A percentile compares a stretch with the other conserved stretches of the same genome.
Evolutionary conservation across 2,113 vertebrate species (phyloP).

Genomic region (Ailuropoda melanoleuca): DNA sequence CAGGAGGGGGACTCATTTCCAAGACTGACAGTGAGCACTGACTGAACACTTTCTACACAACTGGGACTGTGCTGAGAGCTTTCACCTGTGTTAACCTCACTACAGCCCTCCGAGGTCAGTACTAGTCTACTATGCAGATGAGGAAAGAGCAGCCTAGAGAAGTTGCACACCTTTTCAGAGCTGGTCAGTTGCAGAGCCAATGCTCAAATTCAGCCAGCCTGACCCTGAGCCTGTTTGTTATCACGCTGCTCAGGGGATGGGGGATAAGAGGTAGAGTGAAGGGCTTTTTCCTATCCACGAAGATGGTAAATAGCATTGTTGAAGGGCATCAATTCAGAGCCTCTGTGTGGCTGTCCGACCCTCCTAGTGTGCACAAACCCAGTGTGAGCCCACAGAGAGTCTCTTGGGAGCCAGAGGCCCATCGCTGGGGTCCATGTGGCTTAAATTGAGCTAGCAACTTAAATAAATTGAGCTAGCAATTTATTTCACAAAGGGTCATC

Average conservation of each 20-base stretch:
- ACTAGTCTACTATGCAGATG: neutral
- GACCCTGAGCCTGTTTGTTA: neutral
- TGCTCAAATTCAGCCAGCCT: neutral
- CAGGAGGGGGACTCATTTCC: neutral
- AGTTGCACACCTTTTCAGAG: neutral
- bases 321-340: neutral
- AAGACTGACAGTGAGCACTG: neutral
- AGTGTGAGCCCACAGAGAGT: neutral
- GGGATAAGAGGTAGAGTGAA: neutral
- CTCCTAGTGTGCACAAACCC: neutral
- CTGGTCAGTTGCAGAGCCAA: neutral
- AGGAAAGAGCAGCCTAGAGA: neutral
- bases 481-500: neutral
- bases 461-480: neutral
- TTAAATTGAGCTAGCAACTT: neutral
- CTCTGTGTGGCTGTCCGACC: neutral
- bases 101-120: neutral
- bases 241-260: fast-evolving
- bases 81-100: neutral
- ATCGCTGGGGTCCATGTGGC: neutral
- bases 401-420: neutral
- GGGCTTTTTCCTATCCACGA: no score
- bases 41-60: fast-evolving
- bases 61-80: neutral
- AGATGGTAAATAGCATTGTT: neutral